Conservation (phyloP, 2,113 vertebrate genomes). For the Melanotaenia duboulayi region DNA sequence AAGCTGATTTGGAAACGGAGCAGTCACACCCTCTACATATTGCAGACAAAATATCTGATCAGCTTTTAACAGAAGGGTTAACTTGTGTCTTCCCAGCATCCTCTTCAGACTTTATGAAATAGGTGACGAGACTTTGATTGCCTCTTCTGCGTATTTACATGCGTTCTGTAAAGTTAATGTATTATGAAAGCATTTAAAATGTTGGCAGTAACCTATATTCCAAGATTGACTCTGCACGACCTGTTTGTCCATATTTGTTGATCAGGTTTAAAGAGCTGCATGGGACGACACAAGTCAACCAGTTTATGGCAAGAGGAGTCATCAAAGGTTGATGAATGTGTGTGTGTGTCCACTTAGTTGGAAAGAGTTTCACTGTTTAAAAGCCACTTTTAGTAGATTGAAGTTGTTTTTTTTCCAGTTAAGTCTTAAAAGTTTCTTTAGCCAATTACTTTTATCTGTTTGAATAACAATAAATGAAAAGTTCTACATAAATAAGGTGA, state of each 20-base stretch:
- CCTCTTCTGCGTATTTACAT: conserved; percentile 42
- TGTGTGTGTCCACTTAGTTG: neutral
- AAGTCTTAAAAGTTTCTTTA: conserved; percentile 28
- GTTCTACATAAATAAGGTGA: too few relatives aligned
- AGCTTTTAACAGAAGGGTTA: conserved; percentile 9
- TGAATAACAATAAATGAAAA: too few relatives aligned
- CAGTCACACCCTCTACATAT: conserved; percentile 1
- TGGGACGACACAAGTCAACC: conserved; percentile 30
- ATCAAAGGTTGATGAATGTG: neutral
- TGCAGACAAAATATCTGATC: conserved; percentile 5
- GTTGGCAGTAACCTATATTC: neutral
- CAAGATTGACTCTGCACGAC: neutral
- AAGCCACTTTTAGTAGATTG: conserved; percentile 5
- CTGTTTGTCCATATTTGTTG: neutral
- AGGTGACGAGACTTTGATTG: neutral
- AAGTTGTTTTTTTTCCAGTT: conserved; percentile 1
- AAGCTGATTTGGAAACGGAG: conserved; percentile 28
- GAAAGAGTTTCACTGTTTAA: conserved; percentile 7
- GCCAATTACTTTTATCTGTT: too few relatives aligned
- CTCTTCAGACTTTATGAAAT: conserved; percentile 20
- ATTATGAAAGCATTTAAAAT: conserved; percentile 8
- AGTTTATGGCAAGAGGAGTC: conserved; percentile 3
- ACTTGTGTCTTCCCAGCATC: conserved; percentile 38
- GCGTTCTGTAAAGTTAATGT: conserved; percentile 21
- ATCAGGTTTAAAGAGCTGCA: conserved; percentile 6